Base-by-base conservation (phyloP, 2,888 invertebrate genomes). In the Dolomedes plantarius region DNA sequence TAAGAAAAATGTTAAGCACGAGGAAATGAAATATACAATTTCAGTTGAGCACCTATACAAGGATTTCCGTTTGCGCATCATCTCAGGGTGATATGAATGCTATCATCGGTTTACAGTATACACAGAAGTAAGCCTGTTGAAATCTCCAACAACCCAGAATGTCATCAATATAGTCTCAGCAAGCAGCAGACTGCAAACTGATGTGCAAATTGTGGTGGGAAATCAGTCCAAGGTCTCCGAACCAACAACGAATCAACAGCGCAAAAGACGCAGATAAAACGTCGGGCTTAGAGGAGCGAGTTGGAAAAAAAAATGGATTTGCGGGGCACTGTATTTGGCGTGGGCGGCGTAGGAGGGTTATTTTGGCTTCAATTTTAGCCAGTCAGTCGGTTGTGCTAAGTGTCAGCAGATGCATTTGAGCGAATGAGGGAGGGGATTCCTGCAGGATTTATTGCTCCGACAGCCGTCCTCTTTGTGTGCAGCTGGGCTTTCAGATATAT, bases 401-500 rank as follows among this genome's bases (percentile, higher is more conserved):
- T 85, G 83, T 77, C 77, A 85, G 65, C 77, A 68, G 71, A 73
- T 76, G 76, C 65, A 83, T 76, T 39, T 62, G 75, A 82, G 36
- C 69, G 19, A 56, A 27, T 56, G 69, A 65, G 65, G 76, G 72
- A 75, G 62, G 46, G 69, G 41, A 68, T 62, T 64, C 50, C 39
- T 41, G 23, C 46, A 80, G 71, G 82, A 77, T 83, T 83, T 83
- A 83, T 83, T 65, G 50, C 77, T 67, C 36, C 68, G 56, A 77
- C 83, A 77, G 77, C 72, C 83, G 77, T 83, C 73, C 72, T 68
- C 62, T 72, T 41, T 39, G 41, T 46, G 67, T 68, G 83, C 83
- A 85, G 77, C 83, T 83, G 83, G 77, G 83, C 67, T 77, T 83
- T 77, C 29, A 72, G 76, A 85, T 77, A 72, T 85, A 85, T 77